Base-by-base conservation (phyloP, 2,797 vertebrate genomes). In the Hafferia zeledoni region DNA sequence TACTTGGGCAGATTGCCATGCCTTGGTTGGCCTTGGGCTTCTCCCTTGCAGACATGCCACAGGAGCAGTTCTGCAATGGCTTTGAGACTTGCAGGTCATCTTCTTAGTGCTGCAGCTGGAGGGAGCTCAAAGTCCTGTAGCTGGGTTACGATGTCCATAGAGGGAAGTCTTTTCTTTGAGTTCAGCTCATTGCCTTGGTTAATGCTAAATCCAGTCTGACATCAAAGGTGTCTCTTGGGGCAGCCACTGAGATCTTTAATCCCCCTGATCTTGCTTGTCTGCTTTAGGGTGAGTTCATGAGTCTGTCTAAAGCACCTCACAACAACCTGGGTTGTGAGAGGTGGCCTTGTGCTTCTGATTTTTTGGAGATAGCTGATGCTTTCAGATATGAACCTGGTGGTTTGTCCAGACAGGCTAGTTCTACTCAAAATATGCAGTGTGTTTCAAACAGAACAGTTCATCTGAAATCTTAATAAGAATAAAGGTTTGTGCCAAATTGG, bases 141-240 rank as follows among this genome's bases (percentile, higher is more conserved):
- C 74, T 81, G 65, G 3, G 0, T 85, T 70, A 20, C 0, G 0
- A 13, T 60, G 16, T 18, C 33, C 4, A 0, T 53, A 53, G 68
- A 52, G 23, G 16, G 39, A 71, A 39, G 19, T 53, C 30, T 89
- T 18, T 52, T 65, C 49, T 83, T 92, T 92, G 61, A 56, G 55
- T 87, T 89, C 39, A 70, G 22, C 5, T 33, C 37, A n/a, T 71
- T 56, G n/a, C 30, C 53, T 10, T 77, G 43, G 9, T 41, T 59
- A 55, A 68, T 65, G 30, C n/a, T 86, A 19, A 71, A 50, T 49
- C 60, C 68, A 49, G 39, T 44, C 27, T 75, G 49, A 64, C 31
- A 61, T 77, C 31, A 2, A 13, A 87, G 50, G 44, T 83, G 31
- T 81, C 30, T 75, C 56, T 72, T 71, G 41, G 35, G 27, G 27